Percentiles rank a stretch among this genome's conserved stretches.
These are phyloP conservation scores for Nothocercus nigrocapillus DNA, from an alignment of 2,113 vertebrate genomes.

Conservation along the genomic window DNA sequence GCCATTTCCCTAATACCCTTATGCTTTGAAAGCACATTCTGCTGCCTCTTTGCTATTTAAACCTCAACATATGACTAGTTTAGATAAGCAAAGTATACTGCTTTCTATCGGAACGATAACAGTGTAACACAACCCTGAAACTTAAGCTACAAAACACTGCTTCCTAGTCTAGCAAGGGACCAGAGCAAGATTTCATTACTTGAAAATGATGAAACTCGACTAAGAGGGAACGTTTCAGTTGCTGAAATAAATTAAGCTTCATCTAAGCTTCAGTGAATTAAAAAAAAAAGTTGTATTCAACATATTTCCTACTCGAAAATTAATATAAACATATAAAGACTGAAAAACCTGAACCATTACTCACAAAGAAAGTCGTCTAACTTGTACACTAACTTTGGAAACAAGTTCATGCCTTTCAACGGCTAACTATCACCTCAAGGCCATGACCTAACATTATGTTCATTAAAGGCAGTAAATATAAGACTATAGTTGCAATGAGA, in stretches of 20 bases:
- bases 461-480: neutral
- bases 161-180: neutral
- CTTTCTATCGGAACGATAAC: neutral
- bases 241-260: slow-evolving; percentile 29
- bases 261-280: neutral
- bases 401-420: neutral
- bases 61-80: neutral
- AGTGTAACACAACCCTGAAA: neutral
- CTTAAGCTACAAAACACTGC: neutral
- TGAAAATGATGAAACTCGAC: neutral
- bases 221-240: slow-evolving; percentile 6
- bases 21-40: neutral
- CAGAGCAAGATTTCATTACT: neutral
- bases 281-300: neutral
- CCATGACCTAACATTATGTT: neutral
- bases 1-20: neutral
- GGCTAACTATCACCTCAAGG: neutral
- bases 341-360: neutral
- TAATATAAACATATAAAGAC: neutral
- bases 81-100: slow-evolving; percentile 9
- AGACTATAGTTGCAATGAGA: neutral
- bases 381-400: neutral
- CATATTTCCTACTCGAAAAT: neutral
- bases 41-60: neutral
- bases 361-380: neutral